Evolutionary conservation across 2,113 vertebrate species (phyloP).

Genomic region (Bombycilla garrulus): DNA sequence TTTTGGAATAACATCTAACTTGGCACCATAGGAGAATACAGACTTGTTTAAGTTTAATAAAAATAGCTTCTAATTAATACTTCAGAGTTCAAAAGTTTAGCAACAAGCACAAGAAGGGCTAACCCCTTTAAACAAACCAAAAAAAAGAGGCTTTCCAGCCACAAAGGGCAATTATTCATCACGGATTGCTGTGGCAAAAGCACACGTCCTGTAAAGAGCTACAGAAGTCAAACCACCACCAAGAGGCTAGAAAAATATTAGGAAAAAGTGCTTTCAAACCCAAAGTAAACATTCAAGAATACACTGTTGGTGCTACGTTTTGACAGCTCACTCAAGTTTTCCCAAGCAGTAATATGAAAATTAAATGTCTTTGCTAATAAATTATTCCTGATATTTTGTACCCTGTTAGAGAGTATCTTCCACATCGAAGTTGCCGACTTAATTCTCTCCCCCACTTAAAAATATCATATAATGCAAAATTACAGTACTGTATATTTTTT

Average conservation of each 20-base stretch:
- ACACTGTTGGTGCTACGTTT: constrained; percentile 47
- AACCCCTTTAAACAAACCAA: constrained; percentile 38
- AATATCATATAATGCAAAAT: constrained; percentile 53
- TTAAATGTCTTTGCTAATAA: constrained; percentile 46
- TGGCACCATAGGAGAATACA: constrained; percentile 77
- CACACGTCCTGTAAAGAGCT: constrained; percentile 42
- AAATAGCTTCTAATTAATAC: constrained; percentile 74
- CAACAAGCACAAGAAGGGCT: constrained; percentile 51
- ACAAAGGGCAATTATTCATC: constrained; percentile 18
- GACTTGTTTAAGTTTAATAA: constrained; percentile 64
- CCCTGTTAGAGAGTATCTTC: constrained; percentile 58
- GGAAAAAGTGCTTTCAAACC: constrained; percentile 68
- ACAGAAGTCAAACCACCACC: constrained; percentile 50
- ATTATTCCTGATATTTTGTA: constrained; percentile 67
- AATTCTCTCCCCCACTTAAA: constrained; percentile 48
- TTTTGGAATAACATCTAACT: constrained; percentile 49
- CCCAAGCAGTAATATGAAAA: constrained; percentile 16
- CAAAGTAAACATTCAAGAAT: constrained; percentile 57
- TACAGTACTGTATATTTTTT: constrained; percentile 57
- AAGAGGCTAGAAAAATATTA: constrained; percentile 65
- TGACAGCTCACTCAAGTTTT: constrained; percentile 9
- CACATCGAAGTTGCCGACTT: constrained; percentile 2
- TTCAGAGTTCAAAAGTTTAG: constrained; percentile 67
- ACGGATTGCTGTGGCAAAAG: constrained; percentile 31
- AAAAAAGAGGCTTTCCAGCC: constrained; percentile 25